phyloP scores from a whole-genome alignment of 2,797 vertebrate species.

The Alfaro cultratus region DNA sequence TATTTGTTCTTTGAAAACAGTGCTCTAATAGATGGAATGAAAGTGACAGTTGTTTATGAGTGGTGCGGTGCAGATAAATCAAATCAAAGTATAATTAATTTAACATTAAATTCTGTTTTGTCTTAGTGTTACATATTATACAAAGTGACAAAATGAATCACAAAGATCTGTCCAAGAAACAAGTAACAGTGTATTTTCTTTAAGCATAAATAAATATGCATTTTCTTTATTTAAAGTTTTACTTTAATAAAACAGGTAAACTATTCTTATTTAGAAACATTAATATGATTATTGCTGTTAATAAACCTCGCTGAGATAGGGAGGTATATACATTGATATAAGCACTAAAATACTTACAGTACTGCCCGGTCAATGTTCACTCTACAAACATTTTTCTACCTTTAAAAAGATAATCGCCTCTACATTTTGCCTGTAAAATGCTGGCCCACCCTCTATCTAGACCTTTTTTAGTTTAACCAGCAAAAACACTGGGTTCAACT shows the following conservation, averaged over 20 bases:
- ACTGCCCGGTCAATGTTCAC: slow-evolving; percentile 19
- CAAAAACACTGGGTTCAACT: slow-evolving; percentile 84
- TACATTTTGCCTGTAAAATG: slow-evolving; percentile 53
- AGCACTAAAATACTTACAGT: neutral
- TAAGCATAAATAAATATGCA: too few relatives aligned
- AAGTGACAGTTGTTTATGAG: neutral
- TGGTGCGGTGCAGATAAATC: neutral
- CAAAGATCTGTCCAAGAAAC: neutral
- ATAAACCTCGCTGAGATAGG: neutral
- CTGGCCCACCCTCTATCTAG: slow-evolving; percentile 52
- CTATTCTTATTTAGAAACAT: neutral
- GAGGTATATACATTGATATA: neutral
- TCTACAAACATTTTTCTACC: slow-evolving; percentile 30
- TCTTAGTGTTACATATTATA: neutral
- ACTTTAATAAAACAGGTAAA: neutral
- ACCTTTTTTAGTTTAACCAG: slow-evolving; percentile 85
- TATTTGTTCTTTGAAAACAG: neutral
- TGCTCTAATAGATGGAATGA: neutral
- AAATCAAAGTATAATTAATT: neutral
- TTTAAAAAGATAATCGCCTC: slow-evolving; percentile 54
- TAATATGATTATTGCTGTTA: neutral
- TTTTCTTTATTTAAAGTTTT: neutral
- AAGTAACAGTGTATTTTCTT: neutral
- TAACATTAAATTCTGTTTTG: neutral
- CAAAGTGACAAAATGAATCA: neutral